Evolutionary conservation across 2,113 vertebrate genomes (phyloP).

Genomic region (Osmerus mordax): DNA sequence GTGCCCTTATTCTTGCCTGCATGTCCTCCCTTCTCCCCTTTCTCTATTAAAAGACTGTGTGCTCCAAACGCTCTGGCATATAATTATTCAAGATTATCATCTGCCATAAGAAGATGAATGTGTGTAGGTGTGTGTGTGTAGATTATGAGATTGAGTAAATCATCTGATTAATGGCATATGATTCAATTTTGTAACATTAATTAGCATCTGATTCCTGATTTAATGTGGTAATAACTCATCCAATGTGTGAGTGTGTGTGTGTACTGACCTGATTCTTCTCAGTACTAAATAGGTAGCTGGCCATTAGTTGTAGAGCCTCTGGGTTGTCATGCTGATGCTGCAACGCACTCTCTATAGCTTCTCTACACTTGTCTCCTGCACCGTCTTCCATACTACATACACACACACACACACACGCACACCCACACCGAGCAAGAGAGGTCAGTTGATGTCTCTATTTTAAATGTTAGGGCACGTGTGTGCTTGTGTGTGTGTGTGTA

Average conservation of each 20-base stretch:
- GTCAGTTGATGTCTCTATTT: not conserved
- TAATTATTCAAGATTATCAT: constrained; percentile 51
- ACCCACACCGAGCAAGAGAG: constrained; percentile 1
- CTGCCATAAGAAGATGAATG: constrained; percentile 32
- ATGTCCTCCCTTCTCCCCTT: not conserved
- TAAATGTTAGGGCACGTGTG: not conserved
- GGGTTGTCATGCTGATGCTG: constrained; percentile 72
- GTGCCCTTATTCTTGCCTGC: not conserved
- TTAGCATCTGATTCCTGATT: constrained; percentile 59
- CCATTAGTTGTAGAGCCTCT: constrained; percentile 80
- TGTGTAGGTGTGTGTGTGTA: constrained; percentile 18
- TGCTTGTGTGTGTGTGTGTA: constrained; percentile 4
- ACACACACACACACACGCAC: not conserved
- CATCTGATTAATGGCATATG: constrained; percentile 61
- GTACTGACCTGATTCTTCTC: constrained; percentile 73
- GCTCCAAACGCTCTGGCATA: constrained; percentile 47
- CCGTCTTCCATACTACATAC: constrained; percentile 74
- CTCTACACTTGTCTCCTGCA: constrained; percentile 72
- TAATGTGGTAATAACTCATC: constrained; percentile 60
- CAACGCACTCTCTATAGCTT: constrained; percentile 72
- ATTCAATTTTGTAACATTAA: constrained; percentile 68
- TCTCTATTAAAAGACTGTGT: constrained; percentile 43
- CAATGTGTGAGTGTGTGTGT: constrained; percentile 20
- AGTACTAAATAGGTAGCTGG: constrained; percentile 80
- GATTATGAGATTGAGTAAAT: constrained; percentile 42